Conservation (phyloP, 1,140 invertebrate species). For the Diachasmimorpha longicaudata region DNA sequence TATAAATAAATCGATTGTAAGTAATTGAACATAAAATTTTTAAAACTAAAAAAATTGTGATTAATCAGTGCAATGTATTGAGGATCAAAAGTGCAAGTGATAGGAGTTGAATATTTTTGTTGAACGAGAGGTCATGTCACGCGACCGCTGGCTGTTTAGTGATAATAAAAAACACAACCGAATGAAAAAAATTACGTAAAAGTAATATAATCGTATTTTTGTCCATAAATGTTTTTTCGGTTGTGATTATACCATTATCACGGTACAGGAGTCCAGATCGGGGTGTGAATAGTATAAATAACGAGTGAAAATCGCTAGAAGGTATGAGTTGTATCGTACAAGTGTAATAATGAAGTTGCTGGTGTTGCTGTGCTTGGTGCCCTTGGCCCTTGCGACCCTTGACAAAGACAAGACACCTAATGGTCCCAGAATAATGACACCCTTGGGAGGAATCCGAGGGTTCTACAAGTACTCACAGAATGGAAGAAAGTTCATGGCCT, state of each 20-base stretch:
- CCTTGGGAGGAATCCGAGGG: conserved; percentile 47
- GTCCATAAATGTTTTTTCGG: not conserved
- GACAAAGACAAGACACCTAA: conserved; percentile 11
- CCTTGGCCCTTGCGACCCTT: conserved; percentile 21
- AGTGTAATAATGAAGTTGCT: conserved; percentile 27
- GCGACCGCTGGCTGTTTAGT: too few species aligned
- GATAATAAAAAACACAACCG: not conserved
- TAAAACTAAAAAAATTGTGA: not conserved
- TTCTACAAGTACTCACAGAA: conserved; percentile 49
- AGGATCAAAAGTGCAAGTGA: not conserved
- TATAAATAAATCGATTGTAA: conserved; percentile 35
- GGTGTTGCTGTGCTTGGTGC: conserved; percentile 25
- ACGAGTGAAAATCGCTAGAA: not conserved
- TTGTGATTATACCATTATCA: not conserved
- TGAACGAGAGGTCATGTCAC: not conserved
- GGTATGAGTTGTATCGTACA: conserved; percentile 1
- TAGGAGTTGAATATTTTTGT: not conserved
- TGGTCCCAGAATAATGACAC: conserved; percentile 43
- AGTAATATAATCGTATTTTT: not conserved
- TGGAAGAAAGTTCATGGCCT: conserved; percentile 60
- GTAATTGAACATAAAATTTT: conserved; percentile 14
- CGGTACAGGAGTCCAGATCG: not conserved
- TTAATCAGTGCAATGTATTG: not conserved
- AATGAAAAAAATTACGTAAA: not conserved
- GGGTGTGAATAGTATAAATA: conserved; percentile 2